phyloP scores from a whole-genome alignment of 2,797 vertebrate genomes.

The Typhlichthys eigenmanni region DNA sequence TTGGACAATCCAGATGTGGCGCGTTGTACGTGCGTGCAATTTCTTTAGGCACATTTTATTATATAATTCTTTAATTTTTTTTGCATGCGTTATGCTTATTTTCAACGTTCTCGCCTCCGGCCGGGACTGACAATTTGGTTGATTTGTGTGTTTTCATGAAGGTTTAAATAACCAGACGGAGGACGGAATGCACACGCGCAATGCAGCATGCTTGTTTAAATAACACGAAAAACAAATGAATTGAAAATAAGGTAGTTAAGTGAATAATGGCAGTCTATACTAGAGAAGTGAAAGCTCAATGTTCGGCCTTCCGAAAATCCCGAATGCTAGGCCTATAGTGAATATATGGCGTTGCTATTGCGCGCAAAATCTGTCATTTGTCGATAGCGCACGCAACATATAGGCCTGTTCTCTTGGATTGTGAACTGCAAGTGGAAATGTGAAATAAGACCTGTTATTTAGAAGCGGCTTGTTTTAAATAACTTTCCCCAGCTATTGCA shows the following conservation, averaged over 20 bases:
- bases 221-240: slow-evolving; percentile 24
- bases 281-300: slow-evolving; percentile 4
- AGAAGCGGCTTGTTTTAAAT: slow-evolving; percentile 49
- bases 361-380: slow-evolving; percentile 53
- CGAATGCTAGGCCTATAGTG: slow-evolving; percentile 32
- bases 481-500: slow-evolving; percentile 44
- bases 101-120: too few species aligned
- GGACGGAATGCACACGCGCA: slow-evolving; percentile 7
- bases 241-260: background rate
- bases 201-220: slow-evolving; percentile 33
- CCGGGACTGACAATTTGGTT: too few species aligned
- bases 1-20: slow-evolving; percentile 20
- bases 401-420: slow-evolving; percentile 32
- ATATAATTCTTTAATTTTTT: background rate
- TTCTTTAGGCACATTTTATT: background rate
- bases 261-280: slow-evolving; percentile 14
- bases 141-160: background rate
- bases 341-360: slow-evolving; percentile 54
- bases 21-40: background rate
- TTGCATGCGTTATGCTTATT: background rate
- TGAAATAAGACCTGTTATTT: slow-evolving; percentile 47
- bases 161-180: slow-evolving; percentile 12
- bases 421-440: slow-evolving; percentile 24
- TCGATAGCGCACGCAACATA: slow-evolving; percentile 35
- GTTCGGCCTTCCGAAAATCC: slow-evolving; percentile 23